phyloP scores from a whole-genome alignment of 2,113 vertebrate genomes.

The Rostratula benghalensis region DNA sequence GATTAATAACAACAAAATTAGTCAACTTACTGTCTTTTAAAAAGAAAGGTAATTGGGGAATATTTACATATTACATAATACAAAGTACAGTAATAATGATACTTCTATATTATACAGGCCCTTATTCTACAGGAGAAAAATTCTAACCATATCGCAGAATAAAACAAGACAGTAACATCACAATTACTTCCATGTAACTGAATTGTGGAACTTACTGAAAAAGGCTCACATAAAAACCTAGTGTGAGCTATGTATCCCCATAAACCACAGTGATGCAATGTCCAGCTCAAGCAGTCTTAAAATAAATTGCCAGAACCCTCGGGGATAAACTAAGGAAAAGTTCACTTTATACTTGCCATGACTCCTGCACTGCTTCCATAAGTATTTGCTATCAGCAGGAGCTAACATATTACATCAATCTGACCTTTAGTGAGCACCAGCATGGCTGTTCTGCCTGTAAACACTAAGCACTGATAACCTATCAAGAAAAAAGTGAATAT shows the following conservation, averaged over 20 bases:
- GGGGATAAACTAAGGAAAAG: background rate
- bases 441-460: background rate
- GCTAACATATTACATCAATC: background rate
- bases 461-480: background rate
- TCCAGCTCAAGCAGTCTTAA: background rate
- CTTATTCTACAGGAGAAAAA: background rate
- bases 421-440: background rate
- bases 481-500: background rate
- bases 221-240: rapidly evolving
- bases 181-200: background rate
- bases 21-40: background rate
- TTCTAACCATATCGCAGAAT: background rate
- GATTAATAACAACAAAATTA: background rate
- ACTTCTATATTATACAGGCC: background rate
- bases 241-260: too few relatives aligned
- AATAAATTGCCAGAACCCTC: background rate
- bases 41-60: background rate
- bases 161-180: background rate
- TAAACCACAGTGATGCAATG: background rate
- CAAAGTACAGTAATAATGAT: too few relatives aligned
- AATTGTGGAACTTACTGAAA: background rate
- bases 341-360: background rate
- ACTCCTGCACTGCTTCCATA: background rate
- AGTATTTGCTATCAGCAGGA: background rate
- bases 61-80: too few relatives aligned